phyloP scores from a whole-genome alignment of 2,113 vertebrate species.

The Tamias sibiricus region DNA sequence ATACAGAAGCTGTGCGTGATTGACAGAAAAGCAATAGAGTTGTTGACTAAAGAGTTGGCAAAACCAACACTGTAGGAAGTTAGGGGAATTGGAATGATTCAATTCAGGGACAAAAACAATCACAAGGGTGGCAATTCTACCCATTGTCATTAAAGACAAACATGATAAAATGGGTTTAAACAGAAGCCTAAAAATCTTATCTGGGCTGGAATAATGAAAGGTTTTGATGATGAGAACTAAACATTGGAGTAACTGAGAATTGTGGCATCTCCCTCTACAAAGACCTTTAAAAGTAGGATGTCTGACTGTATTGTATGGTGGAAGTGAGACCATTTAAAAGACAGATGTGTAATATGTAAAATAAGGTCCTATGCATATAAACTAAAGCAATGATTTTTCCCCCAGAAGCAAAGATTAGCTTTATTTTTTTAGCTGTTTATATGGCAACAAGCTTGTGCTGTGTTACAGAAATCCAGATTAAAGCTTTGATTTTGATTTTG shows the following conservation, averaged over 20 bases:
- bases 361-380: neutral
- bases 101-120: neutral
- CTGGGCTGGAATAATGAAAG: neutral
- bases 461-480: neutral
- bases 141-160: neutral
- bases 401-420: too few relatives aligned
- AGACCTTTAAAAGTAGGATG: neutral
- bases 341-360: neutral
- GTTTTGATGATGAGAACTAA: constrained; percentile 17
- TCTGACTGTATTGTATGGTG: neutral
- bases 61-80: neutral
- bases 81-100: neutral
- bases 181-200: neutral
- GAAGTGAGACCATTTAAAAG: constrained; percentile 21
- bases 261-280: neutral
- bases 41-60: neutral
- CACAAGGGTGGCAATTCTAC: neutral
- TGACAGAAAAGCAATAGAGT: neutral
- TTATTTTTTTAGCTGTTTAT: too few relatives aligned
- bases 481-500: constrained; percentile 23
- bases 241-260: neutral
- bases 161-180: neutral
- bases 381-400: neutral
- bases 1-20: neutral
- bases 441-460: too few relatives aligned